phyloP scores from a whole-genome alignment of 2,797 vertebrate genomes.

The Gallinago nigripennis region DNA sequence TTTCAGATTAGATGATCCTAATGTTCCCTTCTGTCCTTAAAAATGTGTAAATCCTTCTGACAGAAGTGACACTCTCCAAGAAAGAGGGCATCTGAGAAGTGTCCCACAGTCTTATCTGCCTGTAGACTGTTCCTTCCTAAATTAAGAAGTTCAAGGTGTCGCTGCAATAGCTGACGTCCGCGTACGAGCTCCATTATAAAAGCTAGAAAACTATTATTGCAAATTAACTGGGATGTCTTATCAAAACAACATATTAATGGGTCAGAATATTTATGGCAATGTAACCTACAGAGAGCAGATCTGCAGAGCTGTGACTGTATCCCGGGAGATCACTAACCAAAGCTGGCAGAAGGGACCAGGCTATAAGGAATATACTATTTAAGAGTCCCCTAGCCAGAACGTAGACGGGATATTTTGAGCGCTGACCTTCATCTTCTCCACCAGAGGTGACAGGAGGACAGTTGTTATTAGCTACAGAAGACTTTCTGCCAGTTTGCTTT shows the following conservation, averaged over 20 bases:
- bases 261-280: background rate
- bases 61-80: background rate
- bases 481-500: background rate
- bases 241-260: background rate
- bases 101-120: background rate
- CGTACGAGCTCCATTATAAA: background rate
- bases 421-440: background rate
- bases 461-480: background rate
- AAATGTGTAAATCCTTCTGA: background rate
- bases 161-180: background rate
- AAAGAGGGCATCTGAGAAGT: background rate
- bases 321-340: background rate
- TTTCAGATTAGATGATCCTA: background rate
- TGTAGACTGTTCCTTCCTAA: background rate
- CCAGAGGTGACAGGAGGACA: background rate
- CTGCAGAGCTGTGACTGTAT: background rate
- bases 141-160: background rate
- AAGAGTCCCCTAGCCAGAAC: background rate
- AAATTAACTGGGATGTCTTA: background rate
- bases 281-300: background rate
- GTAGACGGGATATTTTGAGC: background rate
- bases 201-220: background rate
- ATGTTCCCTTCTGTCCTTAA: background rate
- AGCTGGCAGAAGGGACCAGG: background rate
- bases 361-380: background rate